Conservation (phyloP, 2,797 vertebrate genomes). For the Pseudomugil gertrudae region DNA sequence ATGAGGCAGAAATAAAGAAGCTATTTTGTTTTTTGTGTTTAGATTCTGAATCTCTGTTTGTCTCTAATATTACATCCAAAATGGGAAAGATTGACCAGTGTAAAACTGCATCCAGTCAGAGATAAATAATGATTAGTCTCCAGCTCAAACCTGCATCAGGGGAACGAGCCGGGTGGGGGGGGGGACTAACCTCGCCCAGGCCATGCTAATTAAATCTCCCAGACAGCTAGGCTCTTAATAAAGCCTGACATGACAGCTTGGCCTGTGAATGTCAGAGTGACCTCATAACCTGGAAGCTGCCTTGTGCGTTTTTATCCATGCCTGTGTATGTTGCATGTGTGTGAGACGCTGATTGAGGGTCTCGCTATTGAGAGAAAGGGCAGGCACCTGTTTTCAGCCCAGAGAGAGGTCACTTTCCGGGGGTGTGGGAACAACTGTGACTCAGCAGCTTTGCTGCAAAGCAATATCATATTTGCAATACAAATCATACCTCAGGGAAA, state of each 20-base stretch:
- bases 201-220: constrained; percentile 75
- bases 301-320: constrained; percentile 42
- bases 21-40: not conserved
- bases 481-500: constrained; percentile 29
- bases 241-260: constrained; percentile 69
- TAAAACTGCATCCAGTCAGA: constrained; percentile 48
- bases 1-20: not conserved
- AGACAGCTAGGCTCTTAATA: constrained; percentile 70
- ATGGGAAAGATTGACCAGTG: constrained; percentile 26
- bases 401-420: constrained; percentile 65
- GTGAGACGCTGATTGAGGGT: constrained; percentile 39
- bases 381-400: constrained; percentile 75
- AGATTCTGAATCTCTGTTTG: not conserved
- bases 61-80: constrained; percentile 20
- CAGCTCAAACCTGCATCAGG: constrained; percentile 30
- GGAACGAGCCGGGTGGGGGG: no score
- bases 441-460: constrained; percentile 57
- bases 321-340: constrained; percentile 34
- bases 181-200: constrained; percentile 46
- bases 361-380: constrained; percentile 54
- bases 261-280: constrained; percentile 60
- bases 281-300: constrained; percentile 67
- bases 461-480: constrained; percentile 53
- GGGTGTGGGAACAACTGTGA: constrained; percentile 73
- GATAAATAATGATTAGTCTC: constrained; percentile 57